phyloP scores from a whole-genome alignment of 2,113 vertebrate genomes.

The Pongo pygmaeus region DNA sequence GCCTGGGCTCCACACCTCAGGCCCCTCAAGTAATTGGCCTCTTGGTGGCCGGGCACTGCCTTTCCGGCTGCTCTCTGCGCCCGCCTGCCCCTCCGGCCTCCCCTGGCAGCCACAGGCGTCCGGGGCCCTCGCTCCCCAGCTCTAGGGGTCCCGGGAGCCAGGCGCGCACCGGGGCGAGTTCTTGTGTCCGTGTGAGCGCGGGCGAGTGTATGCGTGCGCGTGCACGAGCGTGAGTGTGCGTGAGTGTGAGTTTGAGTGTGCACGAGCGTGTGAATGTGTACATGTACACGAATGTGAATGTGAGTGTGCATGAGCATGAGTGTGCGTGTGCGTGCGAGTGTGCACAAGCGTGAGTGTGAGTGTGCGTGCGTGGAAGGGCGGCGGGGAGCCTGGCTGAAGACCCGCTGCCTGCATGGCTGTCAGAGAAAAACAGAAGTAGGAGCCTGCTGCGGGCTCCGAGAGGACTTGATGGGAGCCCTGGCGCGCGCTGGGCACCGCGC shows the following conservation, averaged over 20 bases:
- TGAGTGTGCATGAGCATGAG: rapidly evolving
- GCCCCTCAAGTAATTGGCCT: background rate
- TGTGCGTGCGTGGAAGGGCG: background rate
- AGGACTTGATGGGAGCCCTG: background rate
- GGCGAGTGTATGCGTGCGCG: background rate
- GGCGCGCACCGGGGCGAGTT: too few species aligned
- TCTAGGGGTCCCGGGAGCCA: too few species aligned
- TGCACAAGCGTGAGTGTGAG: too few species aligned
- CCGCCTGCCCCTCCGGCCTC: background rate
- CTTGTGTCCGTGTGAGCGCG: background rate
- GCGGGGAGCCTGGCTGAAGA: background rate
- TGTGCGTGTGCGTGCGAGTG: too few species aligned
- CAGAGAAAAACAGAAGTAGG: background rate
- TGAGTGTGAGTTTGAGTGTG: too few species aligned
- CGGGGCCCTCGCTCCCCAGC: background rate
- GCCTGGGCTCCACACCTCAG: background rate
- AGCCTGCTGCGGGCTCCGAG: background rate
- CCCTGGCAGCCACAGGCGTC: background rate
- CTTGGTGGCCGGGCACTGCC: background rate
- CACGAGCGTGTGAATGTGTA: too few species aligned
- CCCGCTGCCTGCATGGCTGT: background rate
- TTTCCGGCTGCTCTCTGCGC: background rate
- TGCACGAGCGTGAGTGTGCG: background rate
- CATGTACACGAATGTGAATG: too few species aligned
- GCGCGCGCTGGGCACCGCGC: rapidly evolving